Evolutionary conservation across 2,113 vertebrate genomes (phyloP).

Genomic region (Promerops cafer): DNA sequence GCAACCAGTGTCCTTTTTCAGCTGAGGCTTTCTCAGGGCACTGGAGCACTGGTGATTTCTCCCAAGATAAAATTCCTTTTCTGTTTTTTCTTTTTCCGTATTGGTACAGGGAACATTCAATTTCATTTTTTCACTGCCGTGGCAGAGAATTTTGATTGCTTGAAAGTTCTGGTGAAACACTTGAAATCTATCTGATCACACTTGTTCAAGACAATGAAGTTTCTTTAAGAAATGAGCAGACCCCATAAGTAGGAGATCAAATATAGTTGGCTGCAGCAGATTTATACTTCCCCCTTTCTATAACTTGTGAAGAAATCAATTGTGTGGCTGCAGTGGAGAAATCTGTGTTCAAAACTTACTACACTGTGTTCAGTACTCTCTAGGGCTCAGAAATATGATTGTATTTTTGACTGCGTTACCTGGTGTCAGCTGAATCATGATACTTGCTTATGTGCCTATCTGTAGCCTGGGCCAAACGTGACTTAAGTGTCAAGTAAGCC

Average conservation of each 20-base stretch:
- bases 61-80: neutral
- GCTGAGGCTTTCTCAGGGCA: neutral
- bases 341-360: neutral
- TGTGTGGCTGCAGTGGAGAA: neutral
- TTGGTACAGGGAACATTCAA: conserved; percentile 44
- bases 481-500: neutral
- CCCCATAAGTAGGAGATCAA: neutral
- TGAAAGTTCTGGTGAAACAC: neutral
- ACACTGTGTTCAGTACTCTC: neutral
- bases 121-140: neutral
- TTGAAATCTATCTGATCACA: neutral
- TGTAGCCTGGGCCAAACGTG: neutral
- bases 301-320: neutral
- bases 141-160: neutral
- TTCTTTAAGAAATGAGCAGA: neutral
- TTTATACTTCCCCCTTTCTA: neutral
- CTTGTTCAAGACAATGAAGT: neutral
- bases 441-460: fast-evolving
- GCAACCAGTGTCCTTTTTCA: neutral
- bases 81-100: neutral
- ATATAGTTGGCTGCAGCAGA: neutral
- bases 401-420: neutral
- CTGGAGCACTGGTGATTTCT: neutral
- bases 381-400: neutral
- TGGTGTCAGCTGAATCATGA: neutral